Conservation (phyloP, 2,113 vertebrate genomes). For the Cygnus buccinator region DNA sequence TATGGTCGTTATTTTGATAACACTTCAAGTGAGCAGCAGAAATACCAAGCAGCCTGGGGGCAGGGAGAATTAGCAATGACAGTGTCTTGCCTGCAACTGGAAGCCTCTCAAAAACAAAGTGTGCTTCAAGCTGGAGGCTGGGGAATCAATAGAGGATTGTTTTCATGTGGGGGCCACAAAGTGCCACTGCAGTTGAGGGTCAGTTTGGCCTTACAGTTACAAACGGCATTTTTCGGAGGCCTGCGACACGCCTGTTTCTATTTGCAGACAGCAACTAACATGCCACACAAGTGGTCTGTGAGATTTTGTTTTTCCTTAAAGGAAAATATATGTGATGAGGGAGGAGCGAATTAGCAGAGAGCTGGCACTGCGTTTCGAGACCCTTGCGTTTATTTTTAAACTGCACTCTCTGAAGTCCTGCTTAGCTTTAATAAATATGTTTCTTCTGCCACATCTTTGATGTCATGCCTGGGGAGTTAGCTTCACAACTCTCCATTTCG, state of each 20-base stretch:
- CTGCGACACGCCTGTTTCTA: conserved; percentile 8
- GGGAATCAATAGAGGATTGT: conserved; percentile 59
- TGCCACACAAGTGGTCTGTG: neutral
- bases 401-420: neutral
- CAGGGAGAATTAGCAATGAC: neutral
- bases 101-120: conserved; percentile 13
- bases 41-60: neutral
- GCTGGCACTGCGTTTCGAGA: neutral
- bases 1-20: conserved; percentile 43
- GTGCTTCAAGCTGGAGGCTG: conserved; percentile 29
- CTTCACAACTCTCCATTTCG: neutral
- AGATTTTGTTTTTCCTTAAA: conserved; percentile 48
- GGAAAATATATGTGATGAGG: conserved; percentile 42
- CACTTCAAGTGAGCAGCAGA: conserved; percentile 8
- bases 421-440: conserved; percentile 8
- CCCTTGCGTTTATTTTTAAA: neutral
- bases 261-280: conserved; percentile 7
- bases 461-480: neutral
- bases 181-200: neutral
- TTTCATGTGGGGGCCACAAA: conserved; percentile 22
- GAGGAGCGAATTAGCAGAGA: neutral
- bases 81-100: conserved; percentile 14
- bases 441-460: conserved; percentile 1
- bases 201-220: neutral
- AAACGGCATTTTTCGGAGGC: conserved; percentile 23